Evolutionary conservation across 2,113 vertebrate genomes (phyloP).

Genomic region (Gallinago undulata): DNA sequence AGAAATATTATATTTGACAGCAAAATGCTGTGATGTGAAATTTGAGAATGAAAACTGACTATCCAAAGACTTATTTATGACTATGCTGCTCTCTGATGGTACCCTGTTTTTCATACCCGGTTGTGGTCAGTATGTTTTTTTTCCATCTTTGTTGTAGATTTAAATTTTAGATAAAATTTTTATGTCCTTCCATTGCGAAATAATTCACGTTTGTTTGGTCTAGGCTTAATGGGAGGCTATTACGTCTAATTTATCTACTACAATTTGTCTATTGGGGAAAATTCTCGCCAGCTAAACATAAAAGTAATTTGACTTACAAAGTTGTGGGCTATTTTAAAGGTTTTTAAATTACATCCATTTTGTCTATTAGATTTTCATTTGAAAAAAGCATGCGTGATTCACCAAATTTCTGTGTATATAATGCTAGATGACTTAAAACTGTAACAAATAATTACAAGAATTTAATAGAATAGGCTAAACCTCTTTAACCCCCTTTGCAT

Average conservation of each 20-base stretch:
- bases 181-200: background rate
- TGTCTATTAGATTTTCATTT: background rate
- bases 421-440: constrained; percentile 42
- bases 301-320: background rate
- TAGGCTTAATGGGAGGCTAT: background rate
- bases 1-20: constrained; percentile 61
- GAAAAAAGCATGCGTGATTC: background rate
- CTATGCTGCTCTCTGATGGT: background rate
- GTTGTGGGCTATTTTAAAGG: background rate
- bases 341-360: background rate
- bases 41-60: background rate
- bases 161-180: background rate
- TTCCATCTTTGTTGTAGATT: background rate
- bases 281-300: background rate
- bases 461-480: constrained; percentile 43
- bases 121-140: background rate
- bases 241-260: background rate
- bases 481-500: constrained; percentile 41
- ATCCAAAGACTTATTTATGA: background rate
- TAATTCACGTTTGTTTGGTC: background rate
- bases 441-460: constrained; percentile 49
- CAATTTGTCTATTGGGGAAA: background rate
- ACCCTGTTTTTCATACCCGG: background rate
- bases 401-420: background rate
- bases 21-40: constrained; percentile 12